Evolutionary conservation across 1,140 invertebrate genomes (phyloP).

Genomic region (Sipha flava): DNA sequence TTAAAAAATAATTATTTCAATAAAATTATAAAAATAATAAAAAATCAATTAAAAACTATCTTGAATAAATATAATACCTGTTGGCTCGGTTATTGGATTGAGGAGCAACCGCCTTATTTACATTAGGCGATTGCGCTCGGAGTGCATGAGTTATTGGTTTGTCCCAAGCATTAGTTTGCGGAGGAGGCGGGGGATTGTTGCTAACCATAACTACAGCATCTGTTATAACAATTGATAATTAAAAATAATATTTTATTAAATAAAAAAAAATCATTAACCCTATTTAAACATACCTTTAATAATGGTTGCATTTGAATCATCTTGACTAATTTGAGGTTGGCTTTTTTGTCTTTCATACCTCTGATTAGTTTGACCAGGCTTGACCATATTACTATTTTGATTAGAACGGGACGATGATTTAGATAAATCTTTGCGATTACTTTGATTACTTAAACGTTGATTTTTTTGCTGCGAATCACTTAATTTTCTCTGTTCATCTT

Average conservation of each 20-base stretch:
- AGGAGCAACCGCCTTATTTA: not conserved
- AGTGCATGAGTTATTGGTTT: constrained; percentile 65
- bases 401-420: not conserved
- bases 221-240: constrained; percentile 35
- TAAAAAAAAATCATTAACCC: too few species aligned
- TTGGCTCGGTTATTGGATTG: not conserved
- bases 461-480: not conserved
- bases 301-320: not conserved
- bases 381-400: not conserved
- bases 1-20: not conserved
- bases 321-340: not conserved
- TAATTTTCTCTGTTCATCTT: not conserved
- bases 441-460: constrained; percentile 15
- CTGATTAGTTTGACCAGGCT: constrained; percentile 2
- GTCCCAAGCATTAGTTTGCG: constrained; percentile 72
- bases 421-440: constrained; percentile 11
- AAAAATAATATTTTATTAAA: not conserved
- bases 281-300: constrained; percentile 32
- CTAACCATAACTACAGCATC: constrained; percentile 41
- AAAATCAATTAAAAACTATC: not conserved
- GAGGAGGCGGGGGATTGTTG: constrained; percentile 54
- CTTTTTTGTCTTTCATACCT: constrained; percentile 17
- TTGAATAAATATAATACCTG: not conserved
- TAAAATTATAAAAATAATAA: not conserved
- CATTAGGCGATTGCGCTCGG: constrained; percentile 47